Percentiles rank a stretch among this genome's conserved stretches.
Conservation (phyloP, 2,797 vertebrate genomes). For the Huso huso region DNA sequence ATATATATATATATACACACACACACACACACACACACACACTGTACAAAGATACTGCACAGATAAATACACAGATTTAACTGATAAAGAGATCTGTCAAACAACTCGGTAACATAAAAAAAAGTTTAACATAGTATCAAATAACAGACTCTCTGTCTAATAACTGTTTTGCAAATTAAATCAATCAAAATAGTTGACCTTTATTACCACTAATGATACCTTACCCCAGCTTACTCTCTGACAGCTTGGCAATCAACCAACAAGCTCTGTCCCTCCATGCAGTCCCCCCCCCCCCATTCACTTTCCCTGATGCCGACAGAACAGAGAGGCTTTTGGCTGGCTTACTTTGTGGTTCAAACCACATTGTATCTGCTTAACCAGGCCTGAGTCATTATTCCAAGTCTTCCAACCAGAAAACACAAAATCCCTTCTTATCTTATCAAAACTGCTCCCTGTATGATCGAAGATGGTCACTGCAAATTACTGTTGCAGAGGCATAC, state of each 20-base stretch:
- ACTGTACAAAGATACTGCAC: too few relatives aligned
- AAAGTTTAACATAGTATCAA: constrained; percentile 27
- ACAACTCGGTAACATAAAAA: too few relatives aligned
- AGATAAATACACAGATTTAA: too few relatives aligned
- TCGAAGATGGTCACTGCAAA: constrained; percentile 66
- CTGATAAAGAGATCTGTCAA: too few relatives aligned
- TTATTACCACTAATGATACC: constrained; percentile 48
- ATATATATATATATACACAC: too few relatives aligned
- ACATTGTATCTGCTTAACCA: constrained; percentile 97
- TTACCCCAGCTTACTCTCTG: constrained; percentile 34
- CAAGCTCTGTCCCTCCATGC: constrained; percentile 20
- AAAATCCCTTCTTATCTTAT: constrained; percentile 78
- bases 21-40: too few relatives aligned
- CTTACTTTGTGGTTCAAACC: constrained; percentile 73
- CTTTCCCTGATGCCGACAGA: constrained; percentile 44
- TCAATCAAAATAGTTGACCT: constrained; percentile 52
- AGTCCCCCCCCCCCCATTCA: constrained; percentile 37
- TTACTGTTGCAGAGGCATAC: constrained; percentile 78
- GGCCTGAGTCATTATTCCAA: constrained; percentile 91
- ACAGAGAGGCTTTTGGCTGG: constrained; percentile 66
- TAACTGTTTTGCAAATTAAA: constrained; percentile 49
- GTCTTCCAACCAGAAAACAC: constrained; percentile 90
- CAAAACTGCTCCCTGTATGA: constrained; percentile 58
- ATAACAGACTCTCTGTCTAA: constrained; percentile 29
- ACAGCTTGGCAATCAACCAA: constrained; percentile 40